phyloP scores from a whole-genome alignment of 2,113 vertebrate species.

The Takifugu bimaculatus region DNA sequence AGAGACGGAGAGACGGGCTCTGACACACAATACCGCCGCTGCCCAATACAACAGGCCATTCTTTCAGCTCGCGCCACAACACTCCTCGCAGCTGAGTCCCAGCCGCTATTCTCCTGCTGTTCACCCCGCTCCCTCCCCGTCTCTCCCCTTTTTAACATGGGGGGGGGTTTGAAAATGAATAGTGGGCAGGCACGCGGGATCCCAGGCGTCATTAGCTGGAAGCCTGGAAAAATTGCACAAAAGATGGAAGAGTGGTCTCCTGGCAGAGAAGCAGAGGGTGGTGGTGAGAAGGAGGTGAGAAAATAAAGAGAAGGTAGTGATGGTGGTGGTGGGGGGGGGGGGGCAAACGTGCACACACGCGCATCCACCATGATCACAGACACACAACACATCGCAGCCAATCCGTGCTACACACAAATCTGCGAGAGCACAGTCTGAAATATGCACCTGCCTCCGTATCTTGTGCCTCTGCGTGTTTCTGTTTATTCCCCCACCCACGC shows the following conservation, averaged over 20 bases:
- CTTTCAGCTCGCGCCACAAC: slow-evolving; percentile 73
- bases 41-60: slow-evolving; percentile 83
- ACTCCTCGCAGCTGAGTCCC: slow-evolving; percentile 75
- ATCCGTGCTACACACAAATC: slow-evolving; percentile 48
- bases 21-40: slow-evolving; percentile 67
- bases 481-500: slow-evolving; percentile 54
- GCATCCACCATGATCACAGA: slow-evolving; percentile 40
- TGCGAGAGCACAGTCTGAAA: slow-evolving; percentile 28
- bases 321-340: background rate
- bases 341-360: slow-evolving; percentile 10
- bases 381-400: slow-evolving; percentile 38
- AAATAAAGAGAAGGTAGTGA: slow-evolving; percentile 2
- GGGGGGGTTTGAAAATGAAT: slow-evolving; percentile 28
- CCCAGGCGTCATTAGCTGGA: slow-evolving; percentile 55
- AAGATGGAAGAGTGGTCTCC: slow-evolving; percentile 7
- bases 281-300: slow-evolving; percentile 10
- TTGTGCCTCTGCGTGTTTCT: slow-evolving; percentile 37
- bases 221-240: slow-evolving; percentile 48
- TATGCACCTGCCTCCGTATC: slow-evolving; percentile 51
- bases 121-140: slow-evolving; percentile 58
- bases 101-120: slow-evolving; percentile 70
- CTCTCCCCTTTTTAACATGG: slow-evolving; percentile 54
- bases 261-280: slow-evolving; percentile 7
- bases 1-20: slow-evolving; percentile 40
- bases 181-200: slow-evolving; percentile 43